A percentile compares a stretch with the other conserved stretches of the same genome.
phyloP scores from a whole-genome alignment of 2,888 invertebrate genomes.

The Masnerella sp. region DNA sequence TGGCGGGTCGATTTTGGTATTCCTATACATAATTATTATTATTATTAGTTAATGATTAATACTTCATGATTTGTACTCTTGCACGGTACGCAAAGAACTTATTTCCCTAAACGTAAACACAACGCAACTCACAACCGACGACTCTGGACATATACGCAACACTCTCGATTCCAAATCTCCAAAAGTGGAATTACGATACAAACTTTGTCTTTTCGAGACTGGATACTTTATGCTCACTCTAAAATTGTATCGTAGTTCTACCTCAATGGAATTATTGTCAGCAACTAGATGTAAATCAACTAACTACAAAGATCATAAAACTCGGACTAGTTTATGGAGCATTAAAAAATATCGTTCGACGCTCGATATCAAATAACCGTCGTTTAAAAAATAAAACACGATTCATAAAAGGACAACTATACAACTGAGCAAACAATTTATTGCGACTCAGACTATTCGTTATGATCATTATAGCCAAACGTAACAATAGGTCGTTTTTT shows the following conservation, averaged over 20 bases:
- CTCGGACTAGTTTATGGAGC: conserved; percentile 18
- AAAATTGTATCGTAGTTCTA: conserved; percentile 8
- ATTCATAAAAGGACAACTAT: neutral
- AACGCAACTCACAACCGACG: conserved; percentile 25
- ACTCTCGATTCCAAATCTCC: too few species aligned
- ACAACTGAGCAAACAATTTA: conserved; percentile 13
- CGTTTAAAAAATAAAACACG: too few species aligned
- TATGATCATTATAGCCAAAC: too few species aligned
- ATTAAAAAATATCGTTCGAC: neutral
- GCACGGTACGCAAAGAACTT: conserved; percentile 17
- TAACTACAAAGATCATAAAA: neutral
- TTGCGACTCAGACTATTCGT: neutral
- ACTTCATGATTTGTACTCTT: conserved; percentile 49
- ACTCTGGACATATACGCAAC: neutral
- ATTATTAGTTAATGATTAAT: too few species aligned
- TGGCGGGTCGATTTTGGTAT: too few species aligned
- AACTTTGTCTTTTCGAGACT: too few species aligned
- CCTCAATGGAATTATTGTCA: conserved; percentile 25
- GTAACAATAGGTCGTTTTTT: too few species aligned
- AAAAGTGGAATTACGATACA: too few species aligned
- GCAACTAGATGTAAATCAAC: neutral
- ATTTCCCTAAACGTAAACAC: conserved; percentile 6
- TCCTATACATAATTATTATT: too few species aligned
- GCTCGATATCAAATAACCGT: too few species aligned
- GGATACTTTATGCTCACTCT: too few species aligned